phyloP scores from a whole-genome alignment of 2,113 vertebrate species.

The Petaurus breviceps region DNA sequence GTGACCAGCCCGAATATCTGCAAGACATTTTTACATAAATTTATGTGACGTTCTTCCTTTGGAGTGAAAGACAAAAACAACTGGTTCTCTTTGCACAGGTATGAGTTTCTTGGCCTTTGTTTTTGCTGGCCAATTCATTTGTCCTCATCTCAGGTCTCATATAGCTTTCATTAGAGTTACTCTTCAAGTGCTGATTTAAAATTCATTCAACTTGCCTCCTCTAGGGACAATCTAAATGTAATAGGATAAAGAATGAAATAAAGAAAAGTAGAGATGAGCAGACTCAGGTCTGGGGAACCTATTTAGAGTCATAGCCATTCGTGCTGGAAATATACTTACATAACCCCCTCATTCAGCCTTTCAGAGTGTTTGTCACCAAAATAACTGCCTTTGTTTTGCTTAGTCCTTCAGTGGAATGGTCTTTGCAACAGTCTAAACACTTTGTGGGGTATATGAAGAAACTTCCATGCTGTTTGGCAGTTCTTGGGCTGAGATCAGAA shows the following conservation, averaged over 20 bases:
- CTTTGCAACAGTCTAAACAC: background rate
- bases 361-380: background rate
- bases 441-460: conserved; percentile 32
- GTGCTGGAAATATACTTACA: conserved; percentile 11
- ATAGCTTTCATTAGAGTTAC: background rate
- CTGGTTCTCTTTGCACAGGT: too few species aligned
- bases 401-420: conserved; percentile 52
- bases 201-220: conserved; percentile 39
- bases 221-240: background rate
- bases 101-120: too few species aligned
- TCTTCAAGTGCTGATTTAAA: background rate
- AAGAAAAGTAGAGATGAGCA: conserved; percentile 48
- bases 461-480: conserved; percentile 19
- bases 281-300: background rate
- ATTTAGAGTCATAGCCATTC: conserved; percentile 20
- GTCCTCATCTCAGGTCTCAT: too few species aligned
- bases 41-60: too few species aligned
- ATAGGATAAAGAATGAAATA: conserved; percentile 26
- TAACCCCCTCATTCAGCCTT: conserved; percentile 36
- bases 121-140: too few species aligned
- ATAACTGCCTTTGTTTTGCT: conserved; percentile 21
- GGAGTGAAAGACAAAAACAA: too few species aligned
- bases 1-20: too few species aligned
- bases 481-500: conserved; percentile 56
- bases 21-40: too few species aligned